phyloP scores from a whole-genome alignment of 2,888 invertebrate species.

The Plebejus argus region DNA sequence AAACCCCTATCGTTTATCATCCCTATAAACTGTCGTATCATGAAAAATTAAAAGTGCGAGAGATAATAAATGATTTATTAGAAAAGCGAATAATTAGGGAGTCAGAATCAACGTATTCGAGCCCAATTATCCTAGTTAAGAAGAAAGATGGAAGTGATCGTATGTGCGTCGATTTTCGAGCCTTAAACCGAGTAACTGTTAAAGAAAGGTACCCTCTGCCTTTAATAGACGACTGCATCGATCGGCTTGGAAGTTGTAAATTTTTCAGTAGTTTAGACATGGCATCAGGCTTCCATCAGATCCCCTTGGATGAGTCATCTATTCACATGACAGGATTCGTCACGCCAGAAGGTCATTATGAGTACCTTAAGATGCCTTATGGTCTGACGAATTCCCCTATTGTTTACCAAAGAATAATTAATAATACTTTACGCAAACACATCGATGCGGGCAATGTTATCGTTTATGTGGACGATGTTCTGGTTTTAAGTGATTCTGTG shows the following conservation, averaged over 20 bases:
- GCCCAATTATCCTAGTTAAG: conserved; percentile 16
- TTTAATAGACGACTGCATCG: conserved; percentile 40
- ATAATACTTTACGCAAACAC: too few relatives aligned
- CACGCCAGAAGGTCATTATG: neutral
- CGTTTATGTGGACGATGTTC: conserved; percentile 11
- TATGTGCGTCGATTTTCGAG: conserved; percentile 43
- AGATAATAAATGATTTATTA: conserved; percentile 26
- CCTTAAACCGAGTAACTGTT: conserved; percentile 43
- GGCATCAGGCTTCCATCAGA: too few relatives aligned
- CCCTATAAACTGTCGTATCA: conserved; percentile 24
- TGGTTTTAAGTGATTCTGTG: neutral
- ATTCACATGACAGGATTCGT: conserved; percentile 8
- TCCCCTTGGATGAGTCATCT: neutral
- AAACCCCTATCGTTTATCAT: conserved; percentile 21
- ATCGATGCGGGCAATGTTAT: neutral
- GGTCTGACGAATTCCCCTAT: too few relatives aligned
- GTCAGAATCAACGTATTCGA: neutral
- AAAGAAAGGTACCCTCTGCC: conserved; percentile 32
- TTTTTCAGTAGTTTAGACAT: neutral
- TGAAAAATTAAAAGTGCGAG: conserved; percentile 25
- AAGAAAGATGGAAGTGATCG: neutral
- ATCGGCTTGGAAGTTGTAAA: neutral
- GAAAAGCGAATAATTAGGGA: conserved; percentile 18
- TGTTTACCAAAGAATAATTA: too few relatives aligned
- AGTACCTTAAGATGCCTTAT: too few relatives aligned